Evolutionary conservation across 37 sponge, comb jelly and placozoan genomes (phyloP), one percentile per base, ranked within the genome.

Genomic region (Oopsacas minuta): DNA sequence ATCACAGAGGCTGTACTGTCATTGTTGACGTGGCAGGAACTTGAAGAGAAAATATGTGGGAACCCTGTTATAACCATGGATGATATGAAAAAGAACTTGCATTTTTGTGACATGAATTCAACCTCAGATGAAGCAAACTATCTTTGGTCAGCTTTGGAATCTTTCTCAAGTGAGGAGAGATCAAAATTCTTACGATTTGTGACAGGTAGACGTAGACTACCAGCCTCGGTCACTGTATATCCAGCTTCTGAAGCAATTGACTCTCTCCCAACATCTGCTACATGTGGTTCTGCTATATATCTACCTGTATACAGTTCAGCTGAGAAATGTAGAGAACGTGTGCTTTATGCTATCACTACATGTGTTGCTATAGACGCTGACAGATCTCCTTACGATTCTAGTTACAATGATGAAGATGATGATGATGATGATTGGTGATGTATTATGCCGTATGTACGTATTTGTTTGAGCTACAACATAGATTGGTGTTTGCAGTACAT

Each of bases 321-420:
- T 15, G 92, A 92, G 0, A 88, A 89, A 51, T 94, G 94, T 37
- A 53, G 84, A 17, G 87, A 90, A 30, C 87, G 85, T 32, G 85
- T 95, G 30, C 91, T 87, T 37, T 95, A 93, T 52, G 96, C 96
- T 25, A 86, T 91, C 37, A 90, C 93, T 51, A 93, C 91, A 85
- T 95, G 96, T 82, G 88, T 93, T 39, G 91, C 96, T 39, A 95
- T 95, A 81, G 96, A 95, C 81, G 93, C 96, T 0, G 96, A 95
- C 53, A 53, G 84, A 52, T 85, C 36, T 85, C 86, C 86, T 30
- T 82, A 82, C 39, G 83, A 82, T 34, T 61, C 75, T 25, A 61
- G 75, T 12, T 61, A 61, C 75, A 61, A 12, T n/a, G 22, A 12
- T 34, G 30, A 61, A 22, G 51, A 46, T n/a, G n/a, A n/a, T n/a